Evolutionary conservation across 2,797 vertebrate species (phyloP), one percentile per base, ranked within the genome.

Genomic region (Sebastes kiyomatsui): DNA sequence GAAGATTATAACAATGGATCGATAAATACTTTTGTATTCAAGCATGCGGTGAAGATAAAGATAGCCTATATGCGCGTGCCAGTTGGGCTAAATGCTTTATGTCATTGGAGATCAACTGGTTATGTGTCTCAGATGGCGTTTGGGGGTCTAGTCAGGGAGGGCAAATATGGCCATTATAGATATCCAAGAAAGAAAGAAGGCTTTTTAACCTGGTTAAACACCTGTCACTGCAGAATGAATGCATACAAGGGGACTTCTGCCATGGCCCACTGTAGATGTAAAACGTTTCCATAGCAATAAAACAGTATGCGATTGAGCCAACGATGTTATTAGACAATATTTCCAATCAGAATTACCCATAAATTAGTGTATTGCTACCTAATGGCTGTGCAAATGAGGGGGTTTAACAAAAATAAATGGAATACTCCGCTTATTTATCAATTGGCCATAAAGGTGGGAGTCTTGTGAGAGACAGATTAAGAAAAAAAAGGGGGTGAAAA

Each of bases 1-100:
- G 23, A 84, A 69, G 60, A 82, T 27, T 33, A 55, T 77, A 60
- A 73, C 22, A 65, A 64, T 85, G 67, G 33, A 77, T 75, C 20
- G 62, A 74, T 59, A 38, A 81, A 64, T 74, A 79, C 33, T 78
- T 87, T 81, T 76, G 73, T 82, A 67, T 56, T 78, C 54, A 32
- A 75, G 79, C 55, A 81, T 84, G 82, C 64, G 30, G 59, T 71
- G 55, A 67, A 67, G 75, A 79, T 65, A 83, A 80, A 81, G 67
- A 76, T 28, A 81, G 68, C 61, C 67, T 72, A 61, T 86, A 65
- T 83, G 80, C 76, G 79, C 55, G 60, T 66, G 52, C 35, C 58
- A 75, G 49, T 67, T 62, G 59, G 62, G 55, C 23, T 67, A 42
- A 55, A 74, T 59, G 46, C 38, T 71, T 84, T 12, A 49, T 72